phyloP scores from a whole-genome alignment of 2,888 invertebrate species.

The Luperina nickerlii region DNA sequence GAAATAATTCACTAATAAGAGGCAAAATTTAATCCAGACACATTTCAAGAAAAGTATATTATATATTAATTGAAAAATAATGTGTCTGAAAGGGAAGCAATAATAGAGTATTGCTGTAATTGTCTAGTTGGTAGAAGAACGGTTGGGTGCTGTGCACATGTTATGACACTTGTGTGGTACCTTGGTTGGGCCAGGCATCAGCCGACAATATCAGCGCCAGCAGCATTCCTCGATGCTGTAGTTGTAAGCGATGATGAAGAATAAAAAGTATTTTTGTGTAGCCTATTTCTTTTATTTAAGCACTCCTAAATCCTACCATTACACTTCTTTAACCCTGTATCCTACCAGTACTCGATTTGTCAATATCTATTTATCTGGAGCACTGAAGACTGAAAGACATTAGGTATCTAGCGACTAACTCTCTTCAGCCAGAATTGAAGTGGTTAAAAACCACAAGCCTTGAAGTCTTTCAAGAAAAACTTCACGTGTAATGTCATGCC shows the following conservation, averaged over 20 bases:
- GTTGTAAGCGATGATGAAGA: conserved; percentile 1
- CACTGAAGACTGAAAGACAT: not conserved
- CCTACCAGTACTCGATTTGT: not conserved
- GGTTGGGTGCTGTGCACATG: conserved; percentile 9
- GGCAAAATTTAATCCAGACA: conserved; percentile 13
- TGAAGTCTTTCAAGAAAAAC: too few relatives aligned
- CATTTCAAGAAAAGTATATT: not conserved
- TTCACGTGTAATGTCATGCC: too few relatives aligned
- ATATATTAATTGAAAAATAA: conserved; percentile 3
- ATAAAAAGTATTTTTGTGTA: conserved; percentile 4
- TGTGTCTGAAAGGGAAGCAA: not conserved
- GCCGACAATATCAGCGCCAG: not conserved
- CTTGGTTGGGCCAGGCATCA: conserved; percentile 1
- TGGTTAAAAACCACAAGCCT: too few relatives aligned
- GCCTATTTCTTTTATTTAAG: not conserved
- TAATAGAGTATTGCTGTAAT: not conserved
- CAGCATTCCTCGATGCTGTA: conserved; percentile 5
- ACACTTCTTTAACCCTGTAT: not conserved
- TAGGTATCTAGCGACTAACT: not conserved
- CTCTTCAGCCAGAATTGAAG: not conserved
- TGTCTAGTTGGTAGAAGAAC: conserved; percentile 6
- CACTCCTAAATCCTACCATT: conserved; percentile 6
- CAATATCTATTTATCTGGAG: not conserved
- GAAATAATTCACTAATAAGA: not conserved
- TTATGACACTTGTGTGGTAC: not conserved